Percentiles rank a stretch among this genome's conserved stretches.
Conservation (phyloP, 2,888 invertebrate genomes). For the Fragum sueziense region DNA sequence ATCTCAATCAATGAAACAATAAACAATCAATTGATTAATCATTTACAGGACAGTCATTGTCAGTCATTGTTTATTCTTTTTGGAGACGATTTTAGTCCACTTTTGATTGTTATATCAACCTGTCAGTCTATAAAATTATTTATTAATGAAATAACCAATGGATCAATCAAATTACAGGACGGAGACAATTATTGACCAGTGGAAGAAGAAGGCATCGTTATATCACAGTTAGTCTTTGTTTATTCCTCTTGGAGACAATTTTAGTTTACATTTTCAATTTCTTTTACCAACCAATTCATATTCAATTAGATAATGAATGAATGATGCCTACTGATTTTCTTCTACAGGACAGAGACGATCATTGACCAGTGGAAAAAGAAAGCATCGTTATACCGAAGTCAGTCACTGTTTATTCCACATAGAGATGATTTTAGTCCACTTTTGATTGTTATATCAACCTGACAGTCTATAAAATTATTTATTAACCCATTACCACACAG, state of each 20-base stretch:
- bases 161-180: conserved; percentile 86
- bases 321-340: neutral
- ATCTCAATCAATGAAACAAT: too few species aligned
- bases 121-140: neutral
- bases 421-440: neutral
- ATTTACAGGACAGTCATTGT: too few species aligned
- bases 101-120: neutral
- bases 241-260: neutral
- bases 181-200: conserved; percentile 69
- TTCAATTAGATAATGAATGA: neutral
- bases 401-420: conserved; percentile 72
- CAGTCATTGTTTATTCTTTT: too few species aligned
- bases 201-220: neutral
- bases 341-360: conserved; percentile 86
- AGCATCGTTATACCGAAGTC: conserved; percentile 78
- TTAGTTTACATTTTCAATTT: neutral
- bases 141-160: neutral
- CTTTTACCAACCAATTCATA: neutral
- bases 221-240: neutral
- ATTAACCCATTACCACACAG: too few species aligned
- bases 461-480: neutral
- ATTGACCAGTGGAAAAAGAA: conserved; percentile 82
- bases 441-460: too few species aligned
- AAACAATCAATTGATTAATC: too few species aligned
- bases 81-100: too few species aligned